Base-by-base conservation (phyloP, 2,888 invertebrate species). In the Slavum lentiscoides region DNA sequence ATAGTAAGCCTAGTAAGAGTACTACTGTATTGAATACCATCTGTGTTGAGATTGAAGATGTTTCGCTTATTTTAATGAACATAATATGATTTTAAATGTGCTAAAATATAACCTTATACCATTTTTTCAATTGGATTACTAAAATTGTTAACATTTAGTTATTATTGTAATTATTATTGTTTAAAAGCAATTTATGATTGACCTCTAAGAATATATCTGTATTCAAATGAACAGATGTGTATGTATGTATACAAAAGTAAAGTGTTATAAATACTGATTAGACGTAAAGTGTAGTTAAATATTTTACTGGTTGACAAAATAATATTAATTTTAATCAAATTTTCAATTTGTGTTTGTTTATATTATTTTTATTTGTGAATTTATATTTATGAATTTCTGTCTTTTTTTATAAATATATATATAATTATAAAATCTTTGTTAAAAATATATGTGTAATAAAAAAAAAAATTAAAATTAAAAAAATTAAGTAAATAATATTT, bases 21-120 rank as follows among this genome's bases (percentile, higher is more conserved):
- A 39, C 21, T 58, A 37, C 30, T 30, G 30, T 30, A 30, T 30
- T 30, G 30, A 30, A 30, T 74, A 75, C 66, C 39, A 75, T 67
- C 75, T 58, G 19, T 74, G 58, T 59, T 58, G 58, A 39, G 30
- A 30, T 30, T 30, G 30, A 49, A 67, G 8, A 76, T 43, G 49
- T 68, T 67, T 76, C 59, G 43, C 55, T 76, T 59, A 68, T 67
- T 75, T 49, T 43, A 55, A 66, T 74, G 74, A 74, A 55, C 58
- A 67, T 58, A 58, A 55, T 67, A 67, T 43, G 58, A 75, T 75
- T 75, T 66, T 58, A 55, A 55, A 64, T 66, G 19, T 67, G 37
- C 66, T 58, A 39, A 64, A 74, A 37, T 39, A 70, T 21, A 64
- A 64, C 43, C 11, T 49, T 53, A 64, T 64, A 64, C 62, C 13